phyloP scores from a whole-genome alignment of 1,140 invertebrate species.

The Brachionus sp. region DNA sequence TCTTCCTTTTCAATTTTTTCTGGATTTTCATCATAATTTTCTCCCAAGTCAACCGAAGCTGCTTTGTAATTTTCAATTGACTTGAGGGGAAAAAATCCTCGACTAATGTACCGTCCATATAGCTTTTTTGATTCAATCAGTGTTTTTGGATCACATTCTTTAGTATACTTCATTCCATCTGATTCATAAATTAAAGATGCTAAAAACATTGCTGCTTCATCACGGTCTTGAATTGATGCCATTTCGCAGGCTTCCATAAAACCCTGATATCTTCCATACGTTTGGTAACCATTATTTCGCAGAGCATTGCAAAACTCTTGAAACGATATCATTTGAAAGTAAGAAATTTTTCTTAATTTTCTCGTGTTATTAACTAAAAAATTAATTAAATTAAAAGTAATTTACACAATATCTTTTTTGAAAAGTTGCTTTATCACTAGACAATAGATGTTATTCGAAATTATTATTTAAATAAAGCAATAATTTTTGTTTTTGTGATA shows the following conservation, averaged over 20 bases:
- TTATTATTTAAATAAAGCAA: not conserved
- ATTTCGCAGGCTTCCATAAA: not conserved
- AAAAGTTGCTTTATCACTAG: not conserved
- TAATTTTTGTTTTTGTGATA: not conserved
- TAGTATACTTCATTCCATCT: not conserved
- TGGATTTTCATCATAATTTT: not conserved
- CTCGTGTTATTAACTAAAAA: not conserved
- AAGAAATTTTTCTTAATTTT: not conserved
- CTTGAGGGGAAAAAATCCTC: not conserved
- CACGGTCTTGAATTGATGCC: not conserved
- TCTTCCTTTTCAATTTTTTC: slow-evolving; percentile 18
- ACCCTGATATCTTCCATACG: not conserved
- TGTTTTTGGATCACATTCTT: slow-evolving; percentile 15
- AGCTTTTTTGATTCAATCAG: not conserved
- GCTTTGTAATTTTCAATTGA: slow-evolving; percentile 2
- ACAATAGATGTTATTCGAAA: not conserved
- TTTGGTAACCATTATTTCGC: slow-evolving; percentile 8
- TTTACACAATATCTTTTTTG: not conserved
- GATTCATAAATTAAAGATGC: not conserved
- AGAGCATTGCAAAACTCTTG: not conserved
- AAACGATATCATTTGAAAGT: not conserved
- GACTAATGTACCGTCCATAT: not conserved
- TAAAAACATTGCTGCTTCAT: slow-evolving; percentile 7
- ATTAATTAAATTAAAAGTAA: not conserved
- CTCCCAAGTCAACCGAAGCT: not conserved